These are phyloP conservation scores for Rhizomys pruinosus DNA, from an alignment of 2,113 vertebrate species.

Conservation along the genomic window DNA sequence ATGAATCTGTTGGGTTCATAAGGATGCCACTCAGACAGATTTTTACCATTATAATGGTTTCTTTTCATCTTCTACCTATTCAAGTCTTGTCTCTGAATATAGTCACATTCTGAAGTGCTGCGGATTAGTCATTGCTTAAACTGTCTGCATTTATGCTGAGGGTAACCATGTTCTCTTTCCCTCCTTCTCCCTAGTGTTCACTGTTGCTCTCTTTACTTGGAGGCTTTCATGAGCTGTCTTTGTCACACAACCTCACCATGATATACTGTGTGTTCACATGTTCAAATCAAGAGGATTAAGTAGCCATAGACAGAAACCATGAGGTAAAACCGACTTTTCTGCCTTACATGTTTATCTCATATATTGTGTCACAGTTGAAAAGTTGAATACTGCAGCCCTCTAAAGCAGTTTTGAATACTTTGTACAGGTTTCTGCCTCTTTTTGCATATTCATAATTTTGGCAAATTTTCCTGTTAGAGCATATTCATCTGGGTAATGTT, in stretches of 20 bases:
- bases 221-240: too few species aligned
- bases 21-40: background rate
- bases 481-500: background rate
- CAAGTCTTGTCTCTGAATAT: background rate
- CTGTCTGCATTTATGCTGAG: background rate
- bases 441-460: background rate
- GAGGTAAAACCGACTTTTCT: too few species aligned
- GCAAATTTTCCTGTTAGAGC: background rate
- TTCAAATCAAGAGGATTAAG: too few species aligned
- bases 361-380: too few species aligned
- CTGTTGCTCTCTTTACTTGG: background rate
- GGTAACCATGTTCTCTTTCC: background rate
- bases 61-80: background rate
- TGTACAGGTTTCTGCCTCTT: background rate
- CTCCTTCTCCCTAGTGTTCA: background rate
- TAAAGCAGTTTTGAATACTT: background rate
- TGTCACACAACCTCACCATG: too few species aligned
- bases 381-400: too few species aligned
- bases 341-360: too few species aligned
- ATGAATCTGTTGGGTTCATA: background rate
- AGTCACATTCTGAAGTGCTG: background rate
- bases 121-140: background rate
- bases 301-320: too few species aligned
- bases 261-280: too few species aligned
- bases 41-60: background rate